Base-by-base conservation (phyloP, 1,140 invertebrate genomes). In the Microplitis mediator region DNA sequence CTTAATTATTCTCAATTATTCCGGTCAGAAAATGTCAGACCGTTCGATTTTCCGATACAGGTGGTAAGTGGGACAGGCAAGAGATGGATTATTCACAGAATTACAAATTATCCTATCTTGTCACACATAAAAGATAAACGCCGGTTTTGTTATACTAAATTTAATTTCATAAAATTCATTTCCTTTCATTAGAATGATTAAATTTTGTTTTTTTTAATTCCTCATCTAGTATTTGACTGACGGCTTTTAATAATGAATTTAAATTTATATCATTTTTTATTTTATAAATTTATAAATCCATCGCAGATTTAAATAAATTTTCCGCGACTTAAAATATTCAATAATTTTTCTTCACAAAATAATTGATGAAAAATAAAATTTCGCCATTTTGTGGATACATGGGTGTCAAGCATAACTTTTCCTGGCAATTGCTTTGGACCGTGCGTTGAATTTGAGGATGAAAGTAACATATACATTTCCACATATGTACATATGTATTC, bases 1-100 rank as follows among this genome's bases (percentile, higher is more conserved):
- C 13, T 67, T 67, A 54, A 67, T 67, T 67, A 67, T 67, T 67
- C 51, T 54, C 8, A 45, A 34, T 67, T 34, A 67, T 52, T 67
- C 32, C 8, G 51, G 51, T 34, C 50, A 54, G 50, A 67, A 67
- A 67, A 67, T 67, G 65, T 67, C 65, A 67, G 32, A 34, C 65
- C n/a, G n/a, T 11, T 67, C 65, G 65, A 67, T 54, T 67, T 54
- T 67, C 65, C 52, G 14, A 67, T 67, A 23, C 65, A 45, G 4
- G 32, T 36, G 35, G 36, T 65, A 65, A 67, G 51, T 67, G 4
- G 51, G 32, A 52, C 51, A 54, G 31, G 13, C 32, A 13, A 14
- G 31, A 54, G 31, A 54, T 54, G 11, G 6, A 67, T 54, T 54
- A 54, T 54, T 67, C 23, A 54, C n/a, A 8, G 51, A 67, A 54